A percentile compares a stretch with the other conserved stretches of the same genome.
Evolutionary conservation across 2,113 vertebrate species (phyloP).

Genomic region (Hystrix brachyura): DNA sequence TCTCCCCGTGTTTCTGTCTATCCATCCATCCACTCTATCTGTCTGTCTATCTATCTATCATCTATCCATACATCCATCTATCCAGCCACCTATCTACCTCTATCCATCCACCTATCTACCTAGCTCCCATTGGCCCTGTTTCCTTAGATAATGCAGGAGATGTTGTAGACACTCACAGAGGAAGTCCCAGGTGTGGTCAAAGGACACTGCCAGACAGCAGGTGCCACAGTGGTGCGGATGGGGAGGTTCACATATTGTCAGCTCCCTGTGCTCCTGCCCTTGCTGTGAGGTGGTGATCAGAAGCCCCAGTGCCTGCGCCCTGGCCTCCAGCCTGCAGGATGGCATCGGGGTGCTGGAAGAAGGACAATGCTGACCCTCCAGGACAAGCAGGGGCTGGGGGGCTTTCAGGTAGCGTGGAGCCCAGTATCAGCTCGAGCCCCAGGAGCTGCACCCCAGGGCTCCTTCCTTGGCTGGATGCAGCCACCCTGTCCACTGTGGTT

Average conservation of each 20-base stretch:
- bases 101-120: not conserved
- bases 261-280: accelerated
- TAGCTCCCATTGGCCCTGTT: not conserved
- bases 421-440: not conserved
- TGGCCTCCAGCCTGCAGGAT: not conserved
- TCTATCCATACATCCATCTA: too few relatives aligned
- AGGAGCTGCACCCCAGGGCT: not conserved
- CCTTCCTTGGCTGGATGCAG: not conserved
- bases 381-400: accelerated
- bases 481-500: not conserved
- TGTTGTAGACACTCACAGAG: not conserved
- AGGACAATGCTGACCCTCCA: not conserved
- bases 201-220: not conserved
- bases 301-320: not conserved
- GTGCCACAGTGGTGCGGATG: not conserved
- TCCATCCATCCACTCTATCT: not conserved
- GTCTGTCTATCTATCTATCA: not conserved
- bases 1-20: too few relatives aligned
- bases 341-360: not conserved
- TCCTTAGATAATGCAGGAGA: too few relatives aligned
- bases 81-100: not conserved
- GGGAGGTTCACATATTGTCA: not conserved
- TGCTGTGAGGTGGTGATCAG: not conserved
- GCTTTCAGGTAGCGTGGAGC: too few relatives aligned
- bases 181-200: not conserved